Evolutionary conservation across 2,797 vertebrate genomes (phyloP).

Genomic region (Enteromius thamalakanensis): DNA sequence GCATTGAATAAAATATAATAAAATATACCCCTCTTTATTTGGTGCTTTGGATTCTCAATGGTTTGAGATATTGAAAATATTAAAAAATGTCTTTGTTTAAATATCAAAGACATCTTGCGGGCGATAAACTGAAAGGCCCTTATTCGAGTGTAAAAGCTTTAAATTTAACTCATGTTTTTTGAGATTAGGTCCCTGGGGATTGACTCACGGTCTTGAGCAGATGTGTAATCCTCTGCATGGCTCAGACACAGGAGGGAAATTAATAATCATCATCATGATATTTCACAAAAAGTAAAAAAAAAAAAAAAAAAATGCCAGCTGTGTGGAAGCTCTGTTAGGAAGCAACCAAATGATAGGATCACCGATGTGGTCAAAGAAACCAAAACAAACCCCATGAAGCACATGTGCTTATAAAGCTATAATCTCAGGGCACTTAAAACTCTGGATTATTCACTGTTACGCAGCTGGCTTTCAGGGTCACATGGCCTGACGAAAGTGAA

Average conservation of each 20-base stretch:
- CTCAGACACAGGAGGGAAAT: constrained; percentile 36
- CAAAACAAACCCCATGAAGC: constrained; percentile 71
- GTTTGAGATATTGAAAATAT: constrained; percentile 4
- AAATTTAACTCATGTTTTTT: constrained; percentile 19
- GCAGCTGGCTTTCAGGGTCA: constrained; percentile 75
- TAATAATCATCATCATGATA: constrained; percentile 60
- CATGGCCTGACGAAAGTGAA: constrained; percentile 65
- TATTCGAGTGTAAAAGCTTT: neutral
- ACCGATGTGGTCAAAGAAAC: constrained; percentile 74
- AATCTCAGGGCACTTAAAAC: constrained; percentile 75
- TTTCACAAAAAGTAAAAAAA: constrained; percentile 34
- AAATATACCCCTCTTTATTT: neutral
- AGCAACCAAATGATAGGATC: constrained; percentile 64
- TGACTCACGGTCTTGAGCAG: constrained; percentile 45
- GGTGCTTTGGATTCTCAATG: constrained; percentile 22
- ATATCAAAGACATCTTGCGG: neutral
- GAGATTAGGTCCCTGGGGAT: constrained; percentile 23
- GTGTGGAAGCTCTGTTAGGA: constrained; percentile 41
- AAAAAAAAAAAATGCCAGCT: constrained; percentile 41
- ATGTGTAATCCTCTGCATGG: constrained; percentile 51
- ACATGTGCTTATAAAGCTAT: constrained; percentile 71
- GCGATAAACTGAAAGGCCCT: neutral
- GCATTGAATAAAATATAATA: neutral
- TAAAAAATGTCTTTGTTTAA: neutral
- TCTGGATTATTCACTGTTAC: constrained; percentile 77